Base-by-base conservation (phyloP, 2,797 vertebrate species). In the Takifugu ocellatus region DNA sequence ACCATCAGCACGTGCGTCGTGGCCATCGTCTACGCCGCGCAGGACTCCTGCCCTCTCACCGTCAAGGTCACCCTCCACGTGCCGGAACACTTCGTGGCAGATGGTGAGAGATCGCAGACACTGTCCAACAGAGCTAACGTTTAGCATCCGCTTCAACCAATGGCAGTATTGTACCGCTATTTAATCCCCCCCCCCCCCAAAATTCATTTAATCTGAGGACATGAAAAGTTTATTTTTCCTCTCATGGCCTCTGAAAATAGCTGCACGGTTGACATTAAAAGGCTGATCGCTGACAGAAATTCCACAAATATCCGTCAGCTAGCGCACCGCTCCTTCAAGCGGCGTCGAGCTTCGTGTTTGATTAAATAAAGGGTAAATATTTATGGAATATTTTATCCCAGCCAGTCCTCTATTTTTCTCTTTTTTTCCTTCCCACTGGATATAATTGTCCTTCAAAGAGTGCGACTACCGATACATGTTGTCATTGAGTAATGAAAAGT, bases 1-100 rank as follows among this genome's bases (percentile, higher is more conserved):
- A 96, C 95, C 0, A 94, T 98, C 86, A 98, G 94, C 83, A 95
- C 94, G 59, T 99, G 97, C 74, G 61, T 96, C 66, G 84, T 96
- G 84, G 96, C 96, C 27, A 91, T 98, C 86, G 97, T 98, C 70
- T 98, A 96, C 0, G 94, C 97, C 55, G 93, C 92, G 6, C 96
- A 99, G 84, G 91, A 94, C 29, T 92, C 95, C 87, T 99, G 97
- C 88, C 94, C 95, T 0, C 93, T 99, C 70, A 94, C 92, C 0
- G 97, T 99, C 87, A 98, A 98, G 90, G 95, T 99, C 84, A 99
- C 96, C 0, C 93, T 99, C 5, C 97, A 99, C 0, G 97, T 99
- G 51, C 97, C 97, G 0, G 97, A 99, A 74, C 96, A 99, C 86
- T 99, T 99, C 91, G 94, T 99, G 0, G 97, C 97, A 0, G 97